phyloP scores from a whole-genome alignment of 2,888 invertebrate genomes.

The Hemaris fuciformis region DNA sequence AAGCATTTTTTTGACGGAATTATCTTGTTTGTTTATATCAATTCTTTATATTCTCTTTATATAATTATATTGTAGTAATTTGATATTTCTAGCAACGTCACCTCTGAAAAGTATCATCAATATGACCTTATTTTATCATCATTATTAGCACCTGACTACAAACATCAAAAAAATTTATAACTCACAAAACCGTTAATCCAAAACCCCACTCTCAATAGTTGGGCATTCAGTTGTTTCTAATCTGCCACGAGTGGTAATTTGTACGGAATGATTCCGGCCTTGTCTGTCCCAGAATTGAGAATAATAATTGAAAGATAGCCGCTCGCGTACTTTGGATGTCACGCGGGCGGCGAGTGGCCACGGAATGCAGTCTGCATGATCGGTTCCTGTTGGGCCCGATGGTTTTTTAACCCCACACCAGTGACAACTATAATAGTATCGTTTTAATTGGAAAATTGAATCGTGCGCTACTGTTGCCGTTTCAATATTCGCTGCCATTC shows the following conservation, averaged over 20 bases:
- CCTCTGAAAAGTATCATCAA: too few relatives aligned
- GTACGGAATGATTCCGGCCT: conserved; percentile 55
- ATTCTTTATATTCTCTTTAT: too few relatives aligned
- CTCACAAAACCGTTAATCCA: background rate
- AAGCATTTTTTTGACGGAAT: too few relatives aligned
- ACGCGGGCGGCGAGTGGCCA: conserved; percentile 52
- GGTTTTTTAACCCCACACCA: conserved; percentile 14
- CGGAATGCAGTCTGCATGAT: conserved; percentile 16
- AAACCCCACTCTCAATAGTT: background rate
- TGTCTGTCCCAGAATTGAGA: conserved; percentile 65
- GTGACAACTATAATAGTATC: conserved; percentile 10
- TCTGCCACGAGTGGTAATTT: conserved; percentile 22
- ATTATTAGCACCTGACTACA: too few relatives aligned
- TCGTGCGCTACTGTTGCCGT: conserved; percentile 3
- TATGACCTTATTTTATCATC: too few relatives aligned
- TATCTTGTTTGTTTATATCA: too few relatives aligned
- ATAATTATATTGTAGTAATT: too few relatives aligned
- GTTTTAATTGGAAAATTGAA: conserved; percentile 16
- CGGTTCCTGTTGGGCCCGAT: conserved; percentile 11
- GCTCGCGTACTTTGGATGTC: conserved; percentile 59
- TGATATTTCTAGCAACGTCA: too few relatives aligned
- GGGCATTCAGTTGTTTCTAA: background rate
- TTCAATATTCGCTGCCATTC: background rate
- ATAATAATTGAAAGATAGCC: conserved; percentile 66
- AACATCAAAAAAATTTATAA: too few relatives aligned